Percentiles rank a stretch among this genome's conserved stretches.
Evolutionary conservation across 2,113 vertebrate species (phyloP).

Genomic region (Scomber colias): DNA sequence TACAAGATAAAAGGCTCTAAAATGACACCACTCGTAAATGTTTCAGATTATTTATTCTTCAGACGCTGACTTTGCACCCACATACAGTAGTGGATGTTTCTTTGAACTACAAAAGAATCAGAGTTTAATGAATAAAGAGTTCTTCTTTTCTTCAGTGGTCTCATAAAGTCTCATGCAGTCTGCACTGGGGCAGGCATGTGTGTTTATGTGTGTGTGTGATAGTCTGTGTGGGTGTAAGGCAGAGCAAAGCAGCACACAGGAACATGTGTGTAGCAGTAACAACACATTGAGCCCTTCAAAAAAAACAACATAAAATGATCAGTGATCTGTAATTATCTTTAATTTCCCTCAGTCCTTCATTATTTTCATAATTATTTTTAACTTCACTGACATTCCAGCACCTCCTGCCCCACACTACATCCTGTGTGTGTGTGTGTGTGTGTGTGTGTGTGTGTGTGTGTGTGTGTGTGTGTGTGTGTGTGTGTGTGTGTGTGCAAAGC

Average conservation of each 20-base stretch:
- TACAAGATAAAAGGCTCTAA: neutral
- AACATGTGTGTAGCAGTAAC: conserved; percentile 3
- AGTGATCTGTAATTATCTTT: conserved; percentile 21
- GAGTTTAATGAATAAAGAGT: neutral
- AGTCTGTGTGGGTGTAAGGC: conserved; percentile 15
- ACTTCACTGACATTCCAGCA: conserved; percentile 25
- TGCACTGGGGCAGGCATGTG: neutral
- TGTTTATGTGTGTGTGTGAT: conserved; percentile 22
- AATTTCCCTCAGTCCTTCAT: conserved; percentile 14
- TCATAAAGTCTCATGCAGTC: conserved; percentile 14
- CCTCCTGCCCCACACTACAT: conserved; percentile 1
- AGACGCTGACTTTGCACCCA: neutral
- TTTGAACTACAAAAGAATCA: neutral
- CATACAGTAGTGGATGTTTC: neutral
- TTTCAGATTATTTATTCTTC: neutral
- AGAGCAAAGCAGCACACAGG: neutral
- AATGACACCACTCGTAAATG: neutral
- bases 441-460: neutral
- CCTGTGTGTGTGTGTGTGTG: neutral
- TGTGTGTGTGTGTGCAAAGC: neutral
- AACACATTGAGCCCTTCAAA: conserved; percentile 6
- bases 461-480: neutral
- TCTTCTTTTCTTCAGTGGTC: neutral
- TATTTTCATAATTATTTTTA: conserved; percentile 12
- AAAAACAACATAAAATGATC: conserved; percentile 24